Percentiles rank a stretch among this genome's conserved stretches.
These are phyloP conservation scores for Anoplopoma fimbria DNA, from an alignment of 2,113 vertebrate species.

Conservation along the genomic window DNA sequence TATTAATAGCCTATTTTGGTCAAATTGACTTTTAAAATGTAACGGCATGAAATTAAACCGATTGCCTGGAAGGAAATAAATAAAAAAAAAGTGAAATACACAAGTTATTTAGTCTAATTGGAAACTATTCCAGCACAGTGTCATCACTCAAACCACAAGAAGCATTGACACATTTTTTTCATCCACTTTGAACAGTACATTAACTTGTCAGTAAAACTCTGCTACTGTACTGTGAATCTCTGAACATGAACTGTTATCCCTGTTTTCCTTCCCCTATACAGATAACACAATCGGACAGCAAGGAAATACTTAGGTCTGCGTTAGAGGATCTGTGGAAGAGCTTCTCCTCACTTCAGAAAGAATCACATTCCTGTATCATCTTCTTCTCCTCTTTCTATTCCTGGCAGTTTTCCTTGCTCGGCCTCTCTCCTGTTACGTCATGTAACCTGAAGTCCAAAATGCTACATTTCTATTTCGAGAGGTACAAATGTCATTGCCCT, in stretches of 20 bases:
- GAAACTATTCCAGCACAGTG: not conserved
- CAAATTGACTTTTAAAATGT: not conserved
- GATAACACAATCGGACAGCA: not conserved
- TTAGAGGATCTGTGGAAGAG: not conserved
- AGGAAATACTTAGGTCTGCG: not conserved
- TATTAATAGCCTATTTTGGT: not conserved
- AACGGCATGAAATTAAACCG: not conserved
- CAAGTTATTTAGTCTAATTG: too few species aligned
- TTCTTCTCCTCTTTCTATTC: constrained; percentile 1
- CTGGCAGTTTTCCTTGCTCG: not conserved
- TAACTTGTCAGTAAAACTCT: not conserved
- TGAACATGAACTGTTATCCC: not conserved
- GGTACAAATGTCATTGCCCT: constrained; percentile 31
- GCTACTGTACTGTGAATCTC: not conserved
- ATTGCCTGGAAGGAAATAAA: not conserved
- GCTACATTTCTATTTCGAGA: constrained; percentile 8
- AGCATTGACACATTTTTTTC: too few species aligned
- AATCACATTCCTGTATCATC: not conserved
- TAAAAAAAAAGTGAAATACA: not conserved
- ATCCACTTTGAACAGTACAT: not conserved
- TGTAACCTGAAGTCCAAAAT: not conserved
- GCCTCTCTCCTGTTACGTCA: not conserved
- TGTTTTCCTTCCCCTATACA: not conserved
- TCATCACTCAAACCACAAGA: not conserved
- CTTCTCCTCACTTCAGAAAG: not conserved